phyloP scores from a whole-genome alignment of 2,113 vertebrate genomes.

The Symphodus melops region DNA sequence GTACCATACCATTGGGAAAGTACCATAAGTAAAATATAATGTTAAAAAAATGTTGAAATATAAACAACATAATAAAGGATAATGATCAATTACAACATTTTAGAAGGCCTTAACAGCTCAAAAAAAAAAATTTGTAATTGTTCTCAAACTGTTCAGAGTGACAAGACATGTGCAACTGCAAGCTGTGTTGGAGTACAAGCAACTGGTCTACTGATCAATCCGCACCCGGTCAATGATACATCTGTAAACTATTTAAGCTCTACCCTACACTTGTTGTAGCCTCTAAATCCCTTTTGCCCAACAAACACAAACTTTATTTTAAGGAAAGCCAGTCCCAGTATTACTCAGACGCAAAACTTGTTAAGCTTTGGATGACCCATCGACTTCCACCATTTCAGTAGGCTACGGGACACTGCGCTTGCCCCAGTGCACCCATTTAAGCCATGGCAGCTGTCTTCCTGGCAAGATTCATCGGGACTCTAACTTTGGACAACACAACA shows the following conservation, averaged over 20 bases:
- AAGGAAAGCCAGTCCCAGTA: background rate
- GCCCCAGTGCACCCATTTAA: slow-evolving; percentile 82
- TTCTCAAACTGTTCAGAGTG: background rate
- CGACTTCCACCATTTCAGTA: too few species aligned
- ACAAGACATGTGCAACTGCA: too few species aligned
- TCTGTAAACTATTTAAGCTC: too few species aligned
- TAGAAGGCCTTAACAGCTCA: too few species aligned
- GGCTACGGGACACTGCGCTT: slow-evolving; percentile 64
- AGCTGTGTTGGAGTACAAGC: too few species aligned
- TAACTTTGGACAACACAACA: slow-evolving; percentile 83
- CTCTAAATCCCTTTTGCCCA: too few species aligned
- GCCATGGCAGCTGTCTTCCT: slow-evolving; percentile 85
- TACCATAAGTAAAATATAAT: background rate
- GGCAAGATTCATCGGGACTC: slow-evolving; percentile 83
- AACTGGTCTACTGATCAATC: too few species aligned
- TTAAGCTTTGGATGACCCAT: slow-evolving; percentile 73
- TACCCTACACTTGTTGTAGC: too few species aligned
- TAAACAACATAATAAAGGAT: background rate
- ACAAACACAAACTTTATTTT: too few species aligned
- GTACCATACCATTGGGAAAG: background rate
- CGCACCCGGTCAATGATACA: too few species aligned
- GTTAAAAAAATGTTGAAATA: background rate
- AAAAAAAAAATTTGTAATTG: background rate
- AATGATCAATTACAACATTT: background rate
- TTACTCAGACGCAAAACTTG: slow-evolving; percentile 40